These are phyloP conservation scores for Podabrus alpinus DNA, from an alignment of 2,888 invertebrate species.

Conservation along the genomic window DNA sequence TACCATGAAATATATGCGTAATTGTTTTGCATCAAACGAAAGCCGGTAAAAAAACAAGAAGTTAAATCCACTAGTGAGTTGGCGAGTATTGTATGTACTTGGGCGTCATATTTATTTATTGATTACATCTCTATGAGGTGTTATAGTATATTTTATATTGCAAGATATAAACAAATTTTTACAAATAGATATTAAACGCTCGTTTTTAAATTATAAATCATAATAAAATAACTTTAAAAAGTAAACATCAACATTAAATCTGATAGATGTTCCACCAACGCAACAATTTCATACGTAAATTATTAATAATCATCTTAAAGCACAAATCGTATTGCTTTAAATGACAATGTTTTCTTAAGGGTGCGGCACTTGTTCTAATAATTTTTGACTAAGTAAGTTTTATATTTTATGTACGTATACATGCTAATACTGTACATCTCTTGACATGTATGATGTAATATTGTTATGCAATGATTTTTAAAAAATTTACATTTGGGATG, in stretches of 20 bases:
- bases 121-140: background rate
- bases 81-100: background rate
- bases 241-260: conserved; percentile 39
- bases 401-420: background rate
- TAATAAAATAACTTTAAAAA: conserved; percentile 33
- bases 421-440: background rate
- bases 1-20: background rate
- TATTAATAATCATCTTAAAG: conserved; percentile 51
- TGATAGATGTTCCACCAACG: conserved; percentile 51
- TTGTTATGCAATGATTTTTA: background rate
- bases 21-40: background rate
- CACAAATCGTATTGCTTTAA: conserved; percentile 49
- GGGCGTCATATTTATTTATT: background rate
- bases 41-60: background rate
- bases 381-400: conserved; percentile 41
- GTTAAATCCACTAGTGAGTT: background rate
- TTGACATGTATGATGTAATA: background rate
- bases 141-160: background rate
- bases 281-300: conserved; percentile 51
- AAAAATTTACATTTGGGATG: background rate
- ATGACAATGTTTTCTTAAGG: conserved; percentile 52
- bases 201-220: background rate
- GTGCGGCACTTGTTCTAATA: conserved; percentile 51
- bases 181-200: background rate
- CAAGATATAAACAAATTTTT: background rate